A percentile compares a stretch with the other conserved stretches of the same genome.
Conservation (phyloP, 2,888 invertebrate species). For the Pseudococcus longispinus region DNA sequence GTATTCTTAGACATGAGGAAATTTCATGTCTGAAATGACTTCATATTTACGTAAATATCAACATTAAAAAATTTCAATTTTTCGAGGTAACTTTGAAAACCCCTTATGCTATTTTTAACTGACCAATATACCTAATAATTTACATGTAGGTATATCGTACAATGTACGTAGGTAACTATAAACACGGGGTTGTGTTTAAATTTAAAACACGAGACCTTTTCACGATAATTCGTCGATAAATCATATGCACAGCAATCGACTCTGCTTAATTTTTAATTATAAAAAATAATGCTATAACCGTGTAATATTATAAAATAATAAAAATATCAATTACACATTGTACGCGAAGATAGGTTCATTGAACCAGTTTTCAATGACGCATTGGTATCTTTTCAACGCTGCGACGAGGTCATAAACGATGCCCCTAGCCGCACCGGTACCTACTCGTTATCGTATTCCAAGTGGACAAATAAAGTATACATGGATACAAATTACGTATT, state of each 20-base stretch:
- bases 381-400: background rate
- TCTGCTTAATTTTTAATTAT: background rate
- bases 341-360: slow-evolving; percentile 12
- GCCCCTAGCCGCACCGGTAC: background rate
- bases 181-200: too few relatives aligned
- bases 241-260: too few relatives aligned
- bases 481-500: background rate
- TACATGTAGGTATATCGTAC: too few relatives aligned
- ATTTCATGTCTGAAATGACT: background rate
- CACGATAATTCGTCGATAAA: too few relatives aligned
- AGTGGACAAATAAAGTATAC: slow-evolving; percentile 7
- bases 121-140: too few relatives aligned
- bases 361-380: slow-evolving; percentile 40
- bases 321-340: slow-evolving; percentile 44
- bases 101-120: too few relatives aligned
- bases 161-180: too few relatives aligned
- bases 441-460: background rate
- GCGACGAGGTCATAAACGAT: slow-evolving; percentile 20
- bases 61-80: background rate
- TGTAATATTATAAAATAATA: background rate
- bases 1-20: background rate
- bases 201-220: too few relatives aligned
- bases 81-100: too few relatives aligned
- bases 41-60: background rate
- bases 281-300: background rate